Conservation (phyloP, 2,113 vertebrate species). For the Rhegmatorhina hoffmannsi region DNA sequence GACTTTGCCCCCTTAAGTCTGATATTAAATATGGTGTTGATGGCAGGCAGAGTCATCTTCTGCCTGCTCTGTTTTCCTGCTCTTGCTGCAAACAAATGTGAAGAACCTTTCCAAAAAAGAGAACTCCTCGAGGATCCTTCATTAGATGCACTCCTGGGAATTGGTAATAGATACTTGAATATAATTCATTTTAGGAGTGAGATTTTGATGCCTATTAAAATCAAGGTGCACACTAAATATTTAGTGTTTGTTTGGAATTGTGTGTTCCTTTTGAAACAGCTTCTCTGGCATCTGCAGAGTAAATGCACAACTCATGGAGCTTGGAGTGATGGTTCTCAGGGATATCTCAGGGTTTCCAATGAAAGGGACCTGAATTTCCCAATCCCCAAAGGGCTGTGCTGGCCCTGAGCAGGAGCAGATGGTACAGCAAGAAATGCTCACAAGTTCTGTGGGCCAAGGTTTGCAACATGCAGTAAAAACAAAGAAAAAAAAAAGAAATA, state of each 20-base stretch:
- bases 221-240: slow-evolving; percentile 31
- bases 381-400: neutral
- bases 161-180: slow-evolving; percentile 54
- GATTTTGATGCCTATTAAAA: slow-evolving; percentile 54
- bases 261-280: neutral
- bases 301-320: neutral
- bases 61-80: slow-evolving; percentile 27
- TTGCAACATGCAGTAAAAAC: neutral
- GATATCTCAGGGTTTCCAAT: neutral
- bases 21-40: neutral
- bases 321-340: fast-evolving
- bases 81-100: slow-evolving; percentile 19
- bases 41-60: neutral
- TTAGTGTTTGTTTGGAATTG: slow-evolving; percentile 37
- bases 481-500: neutral
- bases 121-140: slow-evolving; percentile 57
- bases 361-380: neutral
- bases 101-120: slow-evolving; percentile 47
- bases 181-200: slow-evolving; percentile 62
- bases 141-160: slow-evolving; percentile 54
- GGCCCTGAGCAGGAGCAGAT: slow-evolving; percentile 52
- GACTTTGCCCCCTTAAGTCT: neutral
- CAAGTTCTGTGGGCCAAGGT: neutral
- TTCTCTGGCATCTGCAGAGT: neutral
- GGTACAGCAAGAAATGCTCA: neutral